Evolutionary conservation across 2,888 invertebrate species (phyloP).

Genomic region (Trissolcus brochymenae): DNA sequence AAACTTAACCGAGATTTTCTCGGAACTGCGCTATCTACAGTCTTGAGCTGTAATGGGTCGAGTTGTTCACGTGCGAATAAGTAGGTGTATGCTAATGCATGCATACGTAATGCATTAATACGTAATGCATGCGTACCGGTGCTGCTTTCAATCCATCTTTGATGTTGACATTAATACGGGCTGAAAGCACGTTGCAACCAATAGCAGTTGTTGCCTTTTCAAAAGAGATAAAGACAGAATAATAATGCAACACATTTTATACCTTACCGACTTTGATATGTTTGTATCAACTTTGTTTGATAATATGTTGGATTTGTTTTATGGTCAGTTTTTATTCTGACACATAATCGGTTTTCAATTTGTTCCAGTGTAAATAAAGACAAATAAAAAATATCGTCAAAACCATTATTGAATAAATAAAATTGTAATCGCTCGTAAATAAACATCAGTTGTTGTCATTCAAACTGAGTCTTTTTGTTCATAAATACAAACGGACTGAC

Average conservation of each 20-base stretch:
- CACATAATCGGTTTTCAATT: slow-evolving; percentile 1
- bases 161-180: slow-evolving; percentile 47
- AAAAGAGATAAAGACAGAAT: slow-evolving; percentile 22
- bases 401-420: too few species aligned
- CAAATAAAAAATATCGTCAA: too few species aligned
- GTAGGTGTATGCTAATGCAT: slow-evolving; percentile 58
- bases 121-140: slow-evolving; percentile 54
- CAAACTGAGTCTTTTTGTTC: too few species aligned
- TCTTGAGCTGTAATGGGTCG: slow-evolving; percentile 55
- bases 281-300: not conserved
- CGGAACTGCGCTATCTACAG: slow-evolving; percentile 45
- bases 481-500: too few species aligned
- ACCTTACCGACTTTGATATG: slow-evolving; percentile 3
- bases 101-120: slow-evolving; percentile 57
- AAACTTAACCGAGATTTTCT: slow-evolving; percentile 55
- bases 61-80: slow-evolving; percentile 58
- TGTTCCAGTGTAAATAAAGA: not conserved
- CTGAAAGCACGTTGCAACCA: slow-evolving; percentile 40
- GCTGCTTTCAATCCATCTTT: slow-evolving; percentile 48
- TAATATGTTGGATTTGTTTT: not conserved
- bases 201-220: slow-evolving; percentile 39
- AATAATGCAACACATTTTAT: slow-evolving; percentile 12
- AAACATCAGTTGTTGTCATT: too few species aligned
- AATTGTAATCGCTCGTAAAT: too few species aligned
- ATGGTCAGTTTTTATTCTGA: not conserved